These are phyloP conservation scores for Harpalus rufipes DNA, from an alignment of 2,888 invertebrate genomes.

Conservation along the genomic window DNA sequence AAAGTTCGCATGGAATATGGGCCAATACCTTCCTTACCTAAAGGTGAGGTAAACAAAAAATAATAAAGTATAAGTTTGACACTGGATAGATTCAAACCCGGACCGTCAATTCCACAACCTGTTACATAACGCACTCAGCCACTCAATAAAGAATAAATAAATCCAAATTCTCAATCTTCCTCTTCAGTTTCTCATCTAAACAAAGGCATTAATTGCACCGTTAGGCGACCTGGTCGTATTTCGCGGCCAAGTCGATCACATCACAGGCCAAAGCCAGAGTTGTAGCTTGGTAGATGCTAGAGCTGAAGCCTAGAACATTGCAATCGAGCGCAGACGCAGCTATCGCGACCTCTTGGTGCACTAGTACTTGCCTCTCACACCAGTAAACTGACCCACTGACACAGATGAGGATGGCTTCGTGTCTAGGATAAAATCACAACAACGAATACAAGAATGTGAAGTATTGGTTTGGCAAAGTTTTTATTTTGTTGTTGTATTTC, in stretches of 20 bases:
- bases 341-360: neutral
- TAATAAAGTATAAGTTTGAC: too few species aligned
- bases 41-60: too few species aligned
- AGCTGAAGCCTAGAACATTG: neutral
- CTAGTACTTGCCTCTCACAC: conserved; percentile 8
- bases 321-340: neutral
- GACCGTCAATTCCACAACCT: too few species aligned
- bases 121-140: too few species aligned
- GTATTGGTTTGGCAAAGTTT: neutral
- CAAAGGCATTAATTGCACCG: neutral
- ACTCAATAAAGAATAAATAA: too few species aligned
- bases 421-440: neutral
- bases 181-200: too few species aligned
- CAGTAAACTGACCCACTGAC: conserved; percentile 38
- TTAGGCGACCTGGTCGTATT: conserved; percentile 11
- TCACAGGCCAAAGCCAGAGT: neutral
- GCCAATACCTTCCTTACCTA: too few species aligned
- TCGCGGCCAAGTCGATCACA: conserved; percentile 11
- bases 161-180: too few species aligned
- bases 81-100: too few species aligned
- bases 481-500: too few species aligned
- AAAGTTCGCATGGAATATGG: too few species aligned
- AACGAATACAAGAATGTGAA: neutral
- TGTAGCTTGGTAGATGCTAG: too few species aligned
- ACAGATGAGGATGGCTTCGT: conserved; percentile 4